These are phyloP conservation scores for Sorex fumeus DNA, from an alignment of 2,113 vertebrate species.

Conservation along the genomic window DNA sequence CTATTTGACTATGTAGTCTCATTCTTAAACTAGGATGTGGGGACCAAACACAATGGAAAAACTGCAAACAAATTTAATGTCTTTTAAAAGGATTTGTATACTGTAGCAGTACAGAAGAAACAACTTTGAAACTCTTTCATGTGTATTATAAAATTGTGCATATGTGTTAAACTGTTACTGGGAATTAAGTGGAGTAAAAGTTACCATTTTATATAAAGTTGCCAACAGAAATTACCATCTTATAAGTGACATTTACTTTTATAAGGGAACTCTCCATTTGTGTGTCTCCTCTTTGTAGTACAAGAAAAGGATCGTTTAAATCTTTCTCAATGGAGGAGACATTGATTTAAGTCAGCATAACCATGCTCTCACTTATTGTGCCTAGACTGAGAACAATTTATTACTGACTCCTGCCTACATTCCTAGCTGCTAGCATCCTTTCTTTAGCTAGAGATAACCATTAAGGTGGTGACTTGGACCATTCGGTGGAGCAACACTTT, in stretches of 20 bases:
- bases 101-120: not conserved
- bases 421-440: not conserved
- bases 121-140: constrained; percentile 3
- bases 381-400: not conserved
- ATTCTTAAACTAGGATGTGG: not conserved
- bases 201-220: too few species aligned
- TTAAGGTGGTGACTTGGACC: not conserved
- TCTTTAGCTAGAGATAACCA: not conserved
- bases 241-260: not conserved
- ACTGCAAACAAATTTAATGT: constrained; percentile 22
- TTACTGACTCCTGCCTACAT: not conserved
- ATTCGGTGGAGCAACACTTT: not conserved
- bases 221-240: too few species aligned
- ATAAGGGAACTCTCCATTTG: not conserved
- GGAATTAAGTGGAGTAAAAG: too few species aligned
- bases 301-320: not conserved
- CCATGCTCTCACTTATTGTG: not conserved
- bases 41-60: not conserved
- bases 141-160: not conserved
- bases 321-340: not conserved
- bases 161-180: not conserved
- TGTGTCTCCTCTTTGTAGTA: not conserved
- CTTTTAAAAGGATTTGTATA: constrained; percentile 20
- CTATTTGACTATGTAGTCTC: not conserved
- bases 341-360: not conserved